Evolutionary conservation across 2,113 vertebrate genomes (phyloP).

Genomic region (Takifugu flavidus): DNA sequence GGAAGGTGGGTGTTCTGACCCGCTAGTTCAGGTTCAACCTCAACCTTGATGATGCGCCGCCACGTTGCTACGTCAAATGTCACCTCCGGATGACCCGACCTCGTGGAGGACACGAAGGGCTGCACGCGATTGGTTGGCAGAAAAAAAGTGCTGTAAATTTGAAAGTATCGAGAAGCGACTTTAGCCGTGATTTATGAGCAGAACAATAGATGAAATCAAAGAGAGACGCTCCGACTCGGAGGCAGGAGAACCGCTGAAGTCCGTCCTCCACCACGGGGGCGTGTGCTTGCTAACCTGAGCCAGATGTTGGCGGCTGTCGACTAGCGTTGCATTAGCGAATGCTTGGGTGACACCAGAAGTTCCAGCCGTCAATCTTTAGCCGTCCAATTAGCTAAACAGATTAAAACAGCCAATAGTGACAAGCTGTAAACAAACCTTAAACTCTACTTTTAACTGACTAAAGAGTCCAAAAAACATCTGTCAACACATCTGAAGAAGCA

Average conservation of each 20-base stretch:
- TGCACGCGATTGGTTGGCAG: slow-evolving; percentile 10
- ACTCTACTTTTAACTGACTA: no score
- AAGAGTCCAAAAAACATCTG: no score
- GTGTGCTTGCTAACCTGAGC: slow-evolving; percentile 41
- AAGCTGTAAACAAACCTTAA: no score
- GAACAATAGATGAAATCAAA: slow-evolving; percentile 36
- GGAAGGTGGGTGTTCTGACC: slow-evolving; percentile 4
- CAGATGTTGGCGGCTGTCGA: slow-evolving; percentile 57
- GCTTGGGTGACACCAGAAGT: no score
- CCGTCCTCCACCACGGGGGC: slow-evolving; percentile 16
- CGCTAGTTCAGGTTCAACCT: slow-evolving; percentile 22
- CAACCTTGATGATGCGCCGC: slow-evolving; percentile 12
- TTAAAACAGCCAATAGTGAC: no score
- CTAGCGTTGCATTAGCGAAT: slow-evolving; percentile 21
- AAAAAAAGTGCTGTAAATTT: slow-evolving; percentile 33
- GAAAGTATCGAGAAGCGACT: not conserved
- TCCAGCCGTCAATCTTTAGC: no score
- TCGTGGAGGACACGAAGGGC: slow-evolving; percentile 14
- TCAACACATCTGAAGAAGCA: no score
- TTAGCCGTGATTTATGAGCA: slow-evolving; percentile 30
- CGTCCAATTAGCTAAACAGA: slow-evolving; percentile 11
- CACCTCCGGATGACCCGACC: slow-evolving; percentile 17
- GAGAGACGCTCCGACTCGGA: slow-evolving; percentile 24
- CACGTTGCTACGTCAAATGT: slow-evolving; percentile 14
- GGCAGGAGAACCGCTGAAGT: slow-evolving; percentile 25